A percentile compares a stretch with the other conserved stretches of the same genome.
phyloP scores from a whole-genome alignment of 2,113 vertebrate species.

The Cinclus mexicanus region DNA sequence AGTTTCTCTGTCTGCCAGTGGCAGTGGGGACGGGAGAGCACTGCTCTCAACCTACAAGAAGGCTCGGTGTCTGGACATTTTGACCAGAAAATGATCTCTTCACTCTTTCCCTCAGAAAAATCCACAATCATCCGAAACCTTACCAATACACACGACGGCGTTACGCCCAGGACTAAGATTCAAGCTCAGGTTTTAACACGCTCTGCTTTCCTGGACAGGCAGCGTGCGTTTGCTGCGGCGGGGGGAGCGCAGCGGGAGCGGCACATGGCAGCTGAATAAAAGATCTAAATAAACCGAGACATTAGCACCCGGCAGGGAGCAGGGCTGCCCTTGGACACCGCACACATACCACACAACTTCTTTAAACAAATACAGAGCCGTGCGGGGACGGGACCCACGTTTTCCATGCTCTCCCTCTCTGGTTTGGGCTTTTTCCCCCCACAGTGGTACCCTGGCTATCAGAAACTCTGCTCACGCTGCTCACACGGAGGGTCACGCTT shows the following conservation, averaged over 20 bases:
- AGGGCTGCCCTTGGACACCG: background rate
- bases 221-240: background rate
- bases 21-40: rapidly evolving
- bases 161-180: background rate
- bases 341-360: constrained; percentile 12
- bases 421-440: background rate
- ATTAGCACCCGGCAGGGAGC: constrained; percentile 19
- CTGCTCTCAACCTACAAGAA: background rate
- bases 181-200: background rate
- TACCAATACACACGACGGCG: background rate
- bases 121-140: background rate
- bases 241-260: background rate
- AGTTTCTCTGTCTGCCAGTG: background rate
- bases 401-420: background rate
- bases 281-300: background rate
- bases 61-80: background rate
- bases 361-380: constrained; percentile 26
- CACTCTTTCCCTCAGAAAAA: background rate
- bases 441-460: background rate
- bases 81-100: background rate
- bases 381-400: background rate
- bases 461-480: background rate
- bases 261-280: background rate
- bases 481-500: background rate
- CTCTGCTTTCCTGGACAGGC: background rate